Conservation (phyloP, 1,140 invertebrate species). For the Battus philenor region DNA sequence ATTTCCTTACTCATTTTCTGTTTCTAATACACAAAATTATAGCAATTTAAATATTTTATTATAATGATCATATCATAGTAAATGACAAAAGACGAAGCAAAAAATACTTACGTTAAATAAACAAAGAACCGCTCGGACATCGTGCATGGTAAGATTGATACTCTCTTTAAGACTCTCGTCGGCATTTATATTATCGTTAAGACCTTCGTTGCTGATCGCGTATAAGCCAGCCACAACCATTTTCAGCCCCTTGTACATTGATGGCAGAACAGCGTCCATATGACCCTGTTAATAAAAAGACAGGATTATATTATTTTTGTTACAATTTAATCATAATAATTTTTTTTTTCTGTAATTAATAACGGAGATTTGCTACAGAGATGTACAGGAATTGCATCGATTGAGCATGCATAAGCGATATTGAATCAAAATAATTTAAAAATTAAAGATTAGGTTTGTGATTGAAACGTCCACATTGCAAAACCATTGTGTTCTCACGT, state of each 20-base stretch:
- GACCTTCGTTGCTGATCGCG: conserved; percentile 30
- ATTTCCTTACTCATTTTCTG: no score
- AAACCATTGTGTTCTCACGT: conserved; percentile 73
- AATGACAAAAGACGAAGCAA: no score
- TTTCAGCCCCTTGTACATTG: conserved; percentile 61
- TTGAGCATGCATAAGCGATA: not conserved
- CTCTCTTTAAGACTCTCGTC: conserved; percentile 42
- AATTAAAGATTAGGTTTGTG: conserved; percentile 38
- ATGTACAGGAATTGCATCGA: no score
- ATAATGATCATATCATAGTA: no score
- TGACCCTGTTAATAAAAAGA: conserved; percentile 43
- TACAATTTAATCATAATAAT: no score
- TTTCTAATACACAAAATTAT: no score
- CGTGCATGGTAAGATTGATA: conserved; percentile 42
- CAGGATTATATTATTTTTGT: conserved; percentile 2
- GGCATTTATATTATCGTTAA: conserved; percentile 35
- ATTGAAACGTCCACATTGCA: conserved; percentile 53
- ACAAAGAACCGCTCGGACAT: conserved; percentile 54
- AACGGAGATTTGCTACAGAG: no score
- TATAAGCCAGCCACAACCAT: conserved; percentile 52
- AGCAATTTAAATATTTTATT: no score
- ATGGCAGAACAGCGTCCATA: conserved; percentile 44
- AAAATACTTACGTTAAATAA: conserved; percentile 54
- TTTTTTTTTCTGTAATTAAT: no score
- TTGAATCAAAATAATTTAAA: conserved; percentile 30